Evolutionary conservation across 2,888 invertebrate genomes (phyloP).

Genomic region (Sceliomorpha sp.): DNA sequence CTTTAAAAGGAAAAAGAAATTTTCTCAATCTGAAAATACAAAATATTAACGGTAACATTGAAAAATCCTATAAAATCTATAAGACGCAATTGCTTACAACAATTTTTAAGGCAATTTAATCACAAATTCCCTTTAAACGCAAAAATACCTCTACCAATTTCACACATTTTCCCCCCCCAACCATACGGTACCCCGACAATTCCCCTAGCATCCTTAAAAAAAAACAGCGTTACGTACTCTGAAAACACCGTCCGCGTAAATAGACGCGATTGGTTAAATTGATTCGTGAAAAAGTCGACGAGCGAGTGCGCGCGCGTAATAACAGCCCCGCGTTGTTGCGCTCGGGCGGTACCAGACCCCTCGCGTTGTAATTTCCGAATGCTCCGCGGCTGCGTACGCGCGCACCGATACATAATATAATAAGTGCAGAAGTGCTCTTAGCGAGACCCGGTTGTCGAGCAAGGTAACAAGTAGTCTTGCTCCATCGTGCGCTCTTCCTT

Average conservation of each 20-base stretch:
- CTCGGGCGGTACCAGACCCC: slow-evolving; percentile 4
- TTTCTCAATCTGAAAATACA: too few relatives aligned
- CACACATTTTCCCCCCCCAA: too few relatives aligned
- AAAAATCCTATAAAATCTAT: too few relatives aligned
- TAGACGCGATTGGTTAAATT: slow-evolving; percentile 42
- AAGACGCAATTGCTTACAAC: too few relatives aligned
- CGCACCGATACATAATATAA: slow-evolving; percentile 31
- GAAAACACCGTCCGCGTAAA: slow-evolving; percentile 37
- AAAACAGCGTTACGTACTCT: slow-evolving; percentile 37
- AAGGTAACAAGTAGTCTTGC: slow-evolving; percentile 39
- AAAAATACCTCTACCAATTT: too few relatives aligned
- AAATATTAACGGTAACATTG: too few relatives aligned
- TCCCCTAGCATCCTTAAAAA: too few relatives aligned
- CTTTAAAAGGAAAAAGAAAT: too few relatives aligned
- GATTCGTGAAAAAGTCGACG: slow-evolving; percentile 50
- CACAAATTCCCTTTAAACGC: too few relatives aligned
- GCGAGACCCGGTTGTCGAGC: slow-evolving; percentile 21
- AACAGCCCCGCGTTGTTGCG: slow-evolving; percentile 33
- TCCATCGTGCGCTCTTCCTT: slow-evolving; percentile 9
- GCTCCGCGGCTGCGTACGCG: slow-evolving; percentile 6
- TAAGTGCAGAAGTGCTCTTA: slow-evolving; percentile 29
- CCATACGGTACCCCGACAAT: too few relatives aligned
- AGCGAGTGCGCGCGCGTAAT: slow-evolving; percentile 39
- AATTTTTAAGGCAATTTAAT: too few relatives aligned
- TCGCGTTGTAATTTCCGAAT: slow-evolving; percentile 31